Evolutionary conservation across 2,113 vertebrate species (phyloP).

Genomic region (Syngnathoides biaculeatus): DNA sequence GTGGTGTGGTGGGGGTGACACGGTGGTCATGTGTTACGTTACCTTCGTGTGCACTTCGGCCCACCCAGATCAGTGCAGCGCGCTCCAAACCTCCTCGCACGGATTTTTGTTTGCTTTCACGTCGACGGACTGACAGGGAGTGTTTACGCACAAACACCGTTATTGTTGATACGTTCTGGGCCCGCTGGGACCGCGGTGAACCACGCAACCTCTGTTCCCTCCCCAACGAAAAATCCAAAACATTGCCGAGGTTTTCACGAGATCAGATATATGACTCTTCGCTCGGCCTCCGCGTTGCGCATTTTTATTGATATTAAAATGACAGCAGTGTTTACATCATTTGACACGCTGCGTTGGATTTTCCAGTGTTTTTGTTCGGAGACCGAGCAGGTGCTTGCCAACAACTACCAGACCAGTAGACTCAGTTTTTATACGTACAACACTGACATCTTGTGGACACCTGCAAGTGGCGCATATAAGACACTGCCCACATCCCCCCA

Average conservation of each 20-base stretch:
- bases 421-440: slow-evolving; percentile 24
- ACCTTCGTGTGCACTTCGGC: slow-evolving; percentile 48
- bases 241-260: slow-evolving; percentile 48
- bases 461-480: slow-evolving; percentile 11
- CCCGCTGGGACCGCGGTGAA: neutral
- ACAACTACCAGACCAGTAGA: slow-evolving; percentile 41
- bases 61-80: slow-evolving; percentile 31
- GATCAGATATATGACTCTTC: slow-evolving; percentile 52
- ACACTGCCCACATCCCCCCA: too few relatives aligned
- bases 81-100: slow-evolving; percentile 13
- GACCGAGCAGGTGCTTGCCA: slow-evolving; percentile 17
- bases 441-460: slow-evolving; percentile 60
- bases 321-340: slow-evolving; percentile 53
- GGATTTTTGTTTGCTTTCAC: slow-evolving; percentile 3
- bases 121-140: neutral
- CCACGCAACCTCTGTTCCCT: too few relatives aligned
- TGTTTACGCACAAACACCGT: slow-evolving; percentile 7
- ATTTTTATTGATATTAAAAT: slow-evolving; percentile 20
- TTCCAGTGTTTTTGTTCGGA: slow-evolving; percentile 45
- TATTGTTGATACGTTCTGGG: slow-evolving; percentile 1
- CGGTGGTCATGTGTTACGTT: slow-evolving; percentile 23
- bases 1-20: slow-evolving; percentile 4
- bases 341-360: slow-evolving; percentile 51
- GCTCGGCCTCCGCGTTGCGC: slow-evolving; percentile 27
- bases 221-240: slow-evolving; percentile 56